phyloP scores from a whole-genome alignment of 2,113 vertebrate species.

The Periophthalmodon schlosseri region DNA sequence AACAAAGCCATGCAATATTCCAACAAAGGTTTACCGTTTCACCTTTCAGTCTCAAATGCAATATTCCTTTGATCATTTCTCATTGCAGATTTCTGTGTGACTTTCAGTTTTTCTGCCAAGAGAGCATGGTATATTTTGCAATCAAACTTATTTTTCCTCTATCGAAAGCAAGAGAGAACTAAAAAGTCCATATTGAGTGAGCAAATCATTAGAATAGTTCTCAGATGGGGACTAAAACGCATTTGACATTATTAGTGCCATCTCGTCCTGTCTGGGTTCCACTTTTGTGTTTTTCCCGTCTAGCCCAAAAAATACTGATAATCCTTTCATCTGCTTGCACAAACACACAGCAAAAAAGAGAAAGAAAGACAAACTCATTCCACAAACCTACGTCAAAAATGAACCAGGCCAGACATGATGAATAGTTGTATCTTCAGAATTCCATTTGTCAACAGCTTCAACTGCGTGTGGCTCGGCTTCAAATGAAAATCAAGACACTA shows the following conservation, averaged over 20 bases:
- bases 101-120: slow-evolving; percentile 15
- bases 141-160: background rate
- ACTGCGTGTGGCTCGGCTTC: slow-evolving; percentile 23
- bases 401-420: slow-evolving; percentile 44
- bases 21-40: background rate
- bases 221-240: background rate
- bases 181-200: slow-evolving; percentile 8
- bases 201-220: slow-evolving; percentile 21
- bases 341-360: slow-evolving; percentile 10
- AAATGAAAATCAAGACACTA: slow-evolving; percentile 41
- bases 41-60: slow-evolving; percentile 32
- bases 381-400: slow-evolving; percentile 19
- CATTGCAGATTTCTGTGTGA: background rate
- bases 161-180: background rate
- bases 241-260: slow-evolving; percentile 31
- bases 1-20: background rate
- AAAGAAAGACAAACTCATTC: slow-evolving; percentile 5
- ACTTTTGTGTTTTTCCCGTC: background rate
- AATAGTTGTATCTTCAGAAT: slow-evolving; percentile 29
- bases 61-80: slow-evolving; percentile 20
- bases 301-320: slow-evolving; percentile 19
- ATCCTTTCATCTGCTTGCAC: slow-evolving; percentile 42
- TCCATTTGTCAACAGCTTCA: slow-evolving; percentile 51
- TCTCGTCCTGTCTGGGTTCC: background rate
- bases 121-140: slow-evolving; percentile 1